phyloP scores from a whole-genome alignment of 2,888 invertebrate species.

The Eledone cirrhosa region DNA sequence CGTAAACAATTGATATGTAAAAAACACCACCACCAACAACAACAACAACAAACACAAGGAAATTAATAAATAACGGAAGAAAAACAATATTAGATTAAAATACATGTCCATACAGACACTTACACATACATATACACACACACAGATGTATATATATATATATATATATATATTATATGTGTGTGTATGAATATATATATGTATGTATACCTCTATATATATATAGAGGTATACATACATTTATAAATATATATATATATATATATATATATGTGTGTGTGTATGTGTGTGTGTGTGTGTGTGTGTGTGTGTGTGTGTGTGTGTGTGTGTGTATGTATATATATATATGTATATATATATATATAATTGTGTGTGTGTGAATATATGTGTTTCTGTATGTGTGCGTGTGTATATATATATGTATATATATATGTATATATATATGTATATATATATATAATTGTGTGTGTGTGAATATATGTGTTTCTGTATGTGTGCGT shows the following conservation, averaged over 20 bases:
- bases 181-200: not conserved
- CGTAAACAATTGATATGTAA: no score
- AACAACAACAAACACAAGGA: no score
- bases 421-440: not conserved
- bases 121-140: not conserved
- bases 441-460: no score
- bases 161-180: not conserved
- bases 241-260: not conserved
- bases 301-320: not conserved
- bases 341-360: conserved; percentile 6
- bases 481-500: not conserved
- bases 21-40: no score
- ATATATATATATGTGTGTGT: not conserved
- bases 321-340: not conserved
- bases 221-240: not conserved
- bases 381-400: not conserved
- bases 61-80: no score
- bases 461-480: no score
- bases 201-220: not conserved
- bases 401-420: not conserved
- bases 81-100: not conserved
- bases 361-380: no score
- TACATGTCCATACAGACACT: not conserved
- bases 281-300: not conserved
- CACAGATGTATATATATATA: not conserved